Evolutionary conservation across 1,140 invertebrate genomes (phyloP), one percentile per base, ranked within the genome.

Genomic region (Ctenoplectra terminalis): DNA sequence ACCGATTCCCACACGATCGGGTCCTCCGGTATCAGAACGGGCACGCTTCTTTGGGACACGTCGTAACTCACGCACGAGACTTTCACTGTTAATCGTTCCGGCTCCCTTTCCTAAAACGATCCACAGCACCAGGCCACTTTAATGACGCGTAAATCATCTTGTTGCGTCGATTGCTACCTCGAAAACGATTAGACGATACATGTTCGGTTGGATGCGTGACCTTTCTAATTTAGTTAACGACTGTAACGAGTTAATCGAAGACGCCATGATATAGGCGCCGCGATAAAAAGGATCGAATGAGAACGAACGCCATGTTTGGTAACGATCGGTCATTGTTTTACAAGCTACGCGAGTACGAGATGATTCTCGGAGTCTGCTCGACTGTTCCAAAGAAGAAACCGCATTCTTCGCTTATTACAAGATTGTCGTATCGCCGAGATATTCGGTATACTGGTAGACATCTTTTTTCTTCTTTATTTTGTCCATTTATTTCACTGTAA

Each of bases 71-170:
- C 66, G 3, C 54, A 37, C 37, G n/a, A 70, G 60, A 83, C 85
- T 86, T 87, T 87, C 81, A 79, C 81, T 74, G 70, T 40, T 79
- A 76, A 87, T 85, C 78, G 77, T 82, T 31, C 52, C 56, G n/a
- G 26, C 67, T 81, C 20, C 70, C 54, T 78, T 31, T 52, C 31
- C 29, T 23, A 29, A 70, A 82, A 85, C 31, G 58, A 77, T 74
- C 48, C n/a, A n/a, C 56, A 43, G 46, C 20, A 34, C 20, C 17
- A 17, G 26, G 37, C 29, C 20, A 15, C 43, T 67, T 77, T 87
- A 86, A 81, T 63, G 56, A n/a, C 58, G 40, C 58, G 73, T 87
- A 87, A 87, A 87, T 87, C 86, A 84, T 84, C 69, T 64, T 69
- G 54, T 71, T 37, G 37, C 40, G 40, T 69, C 75, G 83, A 79